These are phyloP conservation scores for Phrynocephalus forsythii DNA, from an alignment of 2,797 vertebrate species.

Conservation along the genomic window DNA sequence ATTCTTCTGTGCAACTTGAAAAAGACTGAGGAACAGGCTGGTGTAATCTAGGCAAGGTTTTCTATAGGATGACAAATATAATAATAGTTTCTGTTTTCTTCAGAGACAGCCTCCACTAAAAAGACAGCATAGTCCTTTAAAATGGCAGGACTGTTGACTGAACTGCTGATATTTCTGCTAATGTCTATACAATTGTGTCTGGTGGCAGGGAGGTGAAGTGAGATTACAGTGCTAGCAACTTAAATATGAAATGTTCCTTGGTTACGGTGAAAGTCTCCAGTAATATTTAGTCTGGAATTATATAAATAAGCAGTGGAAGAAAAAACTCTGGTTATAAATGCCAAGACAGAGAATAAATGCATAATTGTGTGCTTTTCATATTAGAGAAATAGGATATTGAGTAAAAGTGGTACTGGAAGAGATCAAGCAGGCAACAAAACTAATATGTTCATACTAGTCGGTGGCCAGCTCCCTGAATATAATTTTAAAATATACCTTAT, in stretches of 20 bases:
- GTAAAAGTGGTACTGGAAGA: not conserved
- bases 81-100: not conserved
- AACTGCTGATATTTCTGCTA: not conserved
- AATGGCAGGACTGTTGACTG: not conserved
- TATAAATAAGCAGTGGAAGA: not conserved
- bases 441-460: not conserved
- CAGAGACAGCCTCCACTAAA: not conserved
- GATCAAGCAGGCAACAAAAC: slow-evolving; percentile 10
- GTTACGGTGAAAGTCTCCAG: slow-evolving; percentile 3
- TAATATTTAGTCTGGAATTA: slow-evolving; percentile 6
- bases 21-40: too few species aligned
- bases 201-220: not conserved
- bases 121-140: not conserved
- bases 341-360: slow-evolving; percentile 9
- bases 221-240: not conserved
- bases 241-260: not conserved
- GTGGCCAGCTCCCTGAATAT: not conserved
- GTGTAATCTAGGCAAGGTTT: not conserved
- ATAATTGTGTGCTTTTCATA: slow-evolving; percentile 3
- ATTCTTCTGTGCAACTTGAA: not conserved
- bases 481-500: not conserved
- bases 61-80: not conserved
- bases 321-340: not conserved
- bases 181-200: not conserved
- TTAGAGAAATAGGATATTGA: slow-evolving; percentile 19